Conservation (phyloP, 2,888 invertebrate species). For the Drosophila antonietae region DNA sequence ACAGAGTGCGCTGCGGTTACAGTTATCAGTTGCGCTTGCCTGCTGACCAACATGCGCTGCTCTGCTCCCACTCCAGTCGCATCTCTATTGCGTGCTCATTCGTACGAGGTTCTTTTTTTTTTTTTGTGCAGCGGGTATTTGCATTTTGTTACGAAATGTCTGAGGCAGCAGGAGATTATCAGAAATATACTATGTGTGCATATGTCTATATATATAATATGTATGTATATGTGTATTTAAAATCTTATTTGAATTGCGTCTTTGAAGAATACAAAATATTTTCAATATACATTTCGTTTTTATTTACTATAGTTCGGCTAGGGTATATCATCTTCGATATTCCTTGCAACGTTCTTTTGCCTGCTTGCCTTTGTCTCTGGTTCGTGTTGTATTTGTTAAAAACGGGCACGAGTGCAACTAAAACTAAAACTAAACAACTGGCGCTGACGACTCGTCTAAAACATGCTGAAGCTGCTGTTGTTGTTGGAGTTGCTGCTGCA, state of each 20-base stretch:
- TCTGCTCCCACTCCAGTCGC: slow-evolving; percentile 1
- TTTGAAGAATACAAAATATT: no score
- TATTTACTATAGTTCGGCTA: neutral
- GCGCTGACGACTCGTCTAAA: slow-evolving; percentile 42
- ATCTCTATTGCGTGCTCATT: slow-evolving; percentile 11
- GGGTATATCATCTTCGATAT: slow-evolving; percentile 18
- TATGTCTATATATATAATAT: neutral
- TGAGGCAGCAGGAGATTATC: neutral
- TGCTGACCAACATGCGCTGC: slow-evolving; percentile 10
- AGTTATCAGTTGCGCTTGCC: slow-evolving; percentile 41
- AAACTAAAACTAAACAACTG: slow-evolving; percentile 55
- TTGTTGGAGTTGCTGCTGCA: slow-evolving; percentile 28
- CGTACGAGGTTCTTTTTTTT: neutral
- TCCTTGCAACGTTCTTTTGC: slow-evolving; percentile 10
- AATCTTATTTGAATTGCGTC: neutral
- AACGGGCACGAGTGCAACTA: slow-evolving; percentile 60
- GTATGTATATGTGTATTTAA: neutral
- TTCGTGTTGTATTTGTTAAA: slow-evolving; percentile 60
- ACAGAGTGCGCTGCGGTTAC: slow-evolving; percentile 32
- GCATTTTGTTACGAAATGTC: neutral
- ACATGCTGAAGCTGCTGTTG: slow-evolving; percentile 33
- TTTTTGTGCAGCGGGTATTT: neutral
- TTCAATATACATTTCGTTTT: neutral
- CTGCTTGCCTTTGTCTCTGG: slow-evolving; percentile 16
- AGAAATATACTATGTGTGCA: neutral